These are phyloP conservation scores for Dendronephthya gigantea DNA, from an alignment of 64 coral and sea anemone genomes.

Conservation along the genomic window DNA sequence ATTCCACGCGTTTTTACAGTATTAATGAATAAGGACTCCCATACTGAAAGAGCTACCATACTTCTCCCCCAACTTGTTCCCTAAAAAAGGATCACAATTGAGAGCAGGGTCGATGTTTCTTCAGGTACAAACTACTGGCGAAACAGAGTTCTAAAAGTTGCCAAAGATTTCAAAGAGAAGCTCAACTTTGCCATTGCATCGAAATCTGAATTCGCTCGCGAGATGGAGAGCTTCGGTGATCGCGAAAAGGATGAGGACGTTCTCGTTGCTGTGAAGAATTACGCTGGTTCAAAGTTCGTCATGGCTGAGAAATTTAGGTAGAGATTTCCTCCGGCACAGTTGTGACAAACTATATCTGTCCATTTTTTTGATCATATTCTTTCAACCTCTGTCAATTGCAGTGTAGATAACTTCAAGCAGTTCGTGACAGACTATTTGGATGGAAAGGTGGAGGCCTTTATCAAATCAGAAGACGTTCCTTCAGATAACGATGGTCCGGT, in stretches of 20 bases:
- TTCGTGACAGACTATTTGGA: slow-evolving; percentile 69
- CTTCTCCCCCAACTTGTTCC: too few relatives aligned
- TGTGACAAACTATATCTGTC: too few relatives aligned
- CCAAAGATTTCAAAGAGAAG: slow-evolving; percentile 48
- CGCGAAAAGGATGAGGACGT: not conserved
- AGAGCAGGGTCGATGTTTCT: too few relatives aligned
- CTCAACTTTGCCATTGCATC: slow-evolving; percentile 81
- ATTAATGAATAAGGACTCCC: too few relatives aligned
- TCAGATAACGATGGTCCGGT: slow-evolving; percentile 84
- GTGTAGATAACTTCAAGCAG: slow-evolving; percentile 61
- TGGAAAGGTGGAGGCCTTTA: slow-evolving; percentile 48
- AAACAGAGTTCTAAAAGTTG: slow-evolving; percentile 78
- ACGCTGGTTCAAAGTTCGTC: slow-evolving; percentile 70
- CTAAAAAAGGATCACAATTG: too few relatives aligned
- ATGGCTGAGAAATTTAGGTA: slow-evolving; percentile 91
- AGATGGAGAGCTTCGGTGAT: slow-evolving; percentile 34
- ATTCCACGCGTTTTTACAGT: not conserved
- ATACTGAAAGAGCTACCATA: too few relatives aligned
- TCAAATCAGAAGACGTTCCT: slow-evolving; percentile 70
- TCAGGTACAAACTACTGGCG: slow-evolving; percentile 92
- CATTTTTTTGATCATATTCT: too few relatives aligned
- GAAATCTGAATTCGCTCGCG: not conserved
- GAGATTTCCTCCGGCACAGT: too few relatives aligned
- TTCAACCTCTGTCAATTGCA: not conserved
- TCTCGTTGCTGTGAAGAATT: slow-evolving; percentile 46